A percentile compares a stretch with the other conserved stretches of the same genome.
Evolutionary conservation across 2,888 invertebrate genomes (phyloP).

Genomic region (Nomada fucata): DNA sequence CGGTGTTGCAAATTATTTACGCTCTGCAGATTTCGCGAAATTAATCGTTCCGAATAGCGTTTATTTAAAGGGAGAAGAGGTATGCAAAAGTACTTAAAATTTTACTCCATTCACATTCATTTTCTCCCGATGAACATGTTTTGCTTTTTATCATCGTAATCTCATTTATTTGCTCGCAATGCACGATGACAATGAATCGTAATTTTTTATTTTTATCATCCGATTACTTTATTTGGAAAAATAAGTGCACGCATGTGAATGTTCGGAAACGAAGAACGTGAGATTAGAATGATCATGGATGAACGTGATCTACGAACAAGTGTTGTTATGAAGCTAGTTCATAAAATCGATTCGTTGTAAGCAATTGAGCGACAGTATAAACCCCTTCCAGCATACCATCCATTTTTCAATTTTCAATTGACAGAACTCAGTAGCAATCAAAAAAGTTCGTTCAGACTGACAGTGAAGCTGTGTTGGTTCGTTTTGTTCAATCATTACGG

Average conservation of each 20-base stretch:
- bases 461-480: neutral
- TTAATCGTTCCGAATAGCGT: too few relatives aligned
- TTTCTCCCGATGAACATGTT: neutral
- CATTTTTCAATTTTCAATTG: neutral
- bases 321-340: neutral
- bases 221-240: too few relatives aligned
- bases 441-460: neutral
- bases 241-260: neutral
- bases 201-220: too few relatives aligned
- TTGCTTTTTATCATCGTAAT: neutral
- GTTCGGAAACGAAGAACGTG: neutral
- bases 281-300: neutral
- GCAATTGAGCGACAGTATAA: slow-evolving; percentile 19
- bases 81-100: too few relatives aligned
- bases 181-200: too few relatives aligned
- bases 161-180: too few relatives aligned
- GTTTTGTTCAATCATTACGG: neutral
- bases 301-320: neutral
- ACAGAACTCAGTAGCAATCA: neutral
- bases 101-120: too few relatives aligned
- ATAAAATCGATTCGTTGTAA: slow-evolving; percentile 21
- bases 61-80: too few relatives aligned
- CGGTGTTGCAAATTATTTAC: too few relatives aligned
- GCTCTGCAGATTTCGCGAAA: too few relatives aligned
- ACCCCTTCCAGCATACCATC: neutral